A percentile compares a stretch with the other conserved stretches of the same genome.
Evolutionary conservation across 92 coral and sea anemone species (phyloP).

Genomic region (Siderastrea radians): DNA sequence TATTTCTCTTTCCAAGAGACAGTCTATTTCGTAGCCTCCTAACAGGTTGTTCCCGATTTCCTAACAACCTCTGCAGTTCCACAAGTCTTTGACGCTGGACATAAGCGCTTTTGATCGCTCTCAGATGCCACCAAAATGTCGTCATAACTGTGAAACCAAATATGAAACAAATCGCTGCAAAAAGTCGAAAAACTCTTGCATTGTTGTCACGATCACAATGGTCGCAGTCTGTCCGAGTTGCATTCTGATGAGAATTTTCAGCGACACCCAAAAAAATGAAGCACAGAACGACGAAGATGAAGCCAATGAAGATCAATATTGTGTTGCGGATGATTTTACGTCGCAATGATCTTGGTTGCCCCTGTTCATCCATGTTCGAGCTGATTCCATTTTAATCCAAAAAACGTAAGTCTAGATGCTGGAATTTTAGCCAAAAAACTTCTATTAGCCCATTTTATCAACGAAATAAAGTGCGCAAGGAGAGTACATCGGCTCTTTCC

Average conservation of each 20-base stretch:
- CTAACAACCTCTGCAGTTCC: constrained; percentile 23
- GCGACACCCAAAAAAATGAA: constrained; percentile 48
- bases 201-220: background rate
- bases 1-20: constrained; percentile 29
- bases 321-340: constrained; percentile 31
- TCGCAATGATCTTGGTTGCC: constrained; percentile 7
- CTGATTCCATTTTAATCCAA: background rate
- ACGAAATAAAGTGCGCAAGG: background rate
- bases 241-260: constrained; percentile 3
- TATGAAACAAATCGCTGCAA: constrained; percentile 30
- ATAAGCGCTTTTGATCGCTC: constrained; percentile 13
- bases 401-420: background rate
- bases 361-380: constrained; percentile 19
- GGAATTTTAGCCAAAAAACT: background rate
- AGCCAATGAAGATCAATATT: constrained; percentile 25
- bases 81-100: background rate
- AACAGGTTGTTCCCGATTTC: background rate
- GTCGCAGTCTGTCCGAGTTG: constrained; percentile 2
- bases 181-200: constrained; percentile 23
- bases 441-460: background rate
- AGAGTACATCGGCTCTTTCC: too few relatives aligned
- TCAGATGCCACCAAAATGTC: constrained; percentile 35
- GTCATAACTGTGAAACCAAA: constrained; percentile 35
- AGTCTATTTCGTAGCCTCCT: background rate
- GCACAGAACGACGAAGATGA: constrained; percentile 15